Conservation (phyloP, 2,797 vertebrate genomes). For the Lepilemur ruficaudatus region DNA sequence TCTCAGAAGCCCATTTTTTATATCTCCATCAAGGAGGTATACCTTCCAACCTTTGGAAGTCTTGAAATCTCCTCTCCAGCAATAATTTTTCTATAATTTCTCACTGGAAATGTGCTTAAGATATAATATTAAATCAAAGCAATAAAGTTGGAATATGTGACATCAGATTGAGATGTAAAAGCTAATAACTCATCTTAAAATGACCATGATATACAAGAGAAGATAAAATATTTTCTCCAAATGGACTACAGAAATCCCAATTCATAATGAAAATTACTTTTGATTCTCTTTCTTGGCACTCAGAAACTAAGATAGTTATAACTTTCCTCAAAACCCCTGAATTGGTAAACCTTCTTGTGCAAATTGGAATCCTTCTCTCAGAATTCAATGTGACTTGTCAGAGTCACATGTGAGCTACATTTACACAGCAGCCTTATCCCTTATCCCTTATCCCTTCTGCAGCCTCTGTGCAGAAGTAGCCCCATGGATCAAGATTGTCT, state of each 20-base stretch:
- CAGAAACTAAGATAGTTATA: slow-evolving; percentile 30
- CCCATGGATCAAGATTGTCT: neutral
- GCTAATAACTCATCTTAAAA: slow-evolving; percentile 60
- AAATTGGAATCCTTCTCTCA: neutral
- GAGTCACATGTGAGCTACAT: neutral
- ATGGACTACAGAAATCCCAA: slow-evolving; percentile 35
- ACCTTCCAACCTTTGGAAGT: slow-evolving; percentile 4
- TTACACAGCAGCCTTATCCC: neutral
- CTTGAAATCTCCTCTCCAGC: slow-evolving; percentile 18
- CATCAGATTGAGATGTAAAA: slow-evolving; percentile 56
- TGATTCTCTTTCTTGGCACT: slow-evolving; percentile 33
- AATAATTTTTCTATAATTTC: slow-evolving; percentile 57
- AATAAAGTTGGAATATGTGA: slow-evolving; percentile 50
- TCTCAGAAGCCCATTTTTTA: neutral
- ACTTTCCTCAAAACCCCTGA: slow-evolving; percentile 13
- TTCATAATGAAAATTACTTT: slow-evolving; percentile 39
- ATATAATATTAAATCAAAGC: slow-evolving; percentile 61
- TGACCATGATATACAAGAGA: neutral
- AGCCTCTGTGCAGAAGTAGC: neutral
- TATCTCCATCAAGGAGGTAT: neutral
- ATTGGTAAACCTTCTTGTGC: neutral
- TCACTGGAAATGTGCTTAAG: slow-evolving; percentile 28
- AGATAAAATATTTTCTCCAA: slow-evolving; percentile 51
- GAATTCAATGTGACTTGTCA: neutral
- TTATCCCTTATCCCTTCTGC: neutral